Conservation (phyloP, 2,888 invertebrate species). For the Rhynchonema sp. region DNA sequence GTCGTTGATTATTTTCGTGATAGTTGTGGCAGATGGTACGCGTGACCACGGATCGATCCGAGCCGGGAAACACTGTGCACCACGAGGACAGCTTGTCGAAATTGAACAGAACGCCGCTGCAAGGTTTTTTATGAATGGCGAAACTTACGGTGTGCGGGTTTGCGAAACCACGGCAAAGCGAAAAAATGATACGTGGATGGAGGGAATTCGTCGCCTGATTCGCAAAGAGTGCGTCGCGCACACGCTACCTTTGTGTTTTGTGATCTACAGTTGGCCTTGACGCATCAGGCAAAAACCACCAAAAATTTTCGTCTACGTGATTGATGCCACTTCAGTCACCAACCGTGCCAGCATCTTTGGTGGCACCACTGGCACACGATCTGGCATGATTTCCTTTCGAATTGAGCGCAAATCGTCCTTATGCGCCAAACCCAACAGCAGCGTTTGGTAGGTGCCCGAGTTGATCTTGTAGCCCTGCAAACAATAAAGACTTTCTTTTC, state of each 20-base stretch:
- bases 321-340: no score
- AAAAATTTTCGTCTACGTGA: no score
- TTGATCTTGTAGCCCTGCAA: conserved; percentile 43
- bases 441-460: conserved; percentile 73
- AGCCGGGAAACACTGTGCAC: conserved; percentile 55
- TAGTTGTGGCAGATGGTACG: conserved; percentile 55
- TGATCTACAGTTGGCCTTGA: no score
- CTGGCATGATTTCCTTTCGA: not conserved
- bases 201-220: no score
- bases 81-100: conserved; percentile 33
- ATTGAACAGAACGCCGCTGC: conserved; percentile 13
- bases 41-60: conserved; percentile 60
- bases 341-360: not conserved
- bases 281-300: no score
- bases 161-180: no score
- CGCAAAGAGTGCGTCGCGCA: no score
- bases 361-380: not conserved
- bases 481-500: no score
- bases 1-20: conserved; percentile 46
- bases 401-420: not conserved
- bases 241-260: no score
- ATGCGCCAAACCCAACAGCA: conserved; percentile 48
- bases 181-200: no score
- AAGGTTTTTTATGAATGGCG: no score
- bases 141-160: no score